Evolutionary conservation across 2,888 invertebrate genomes (phyloP), one percentile per base, ranked within the genome.

Genomic region (Ametastegia equiseti): DNA sequence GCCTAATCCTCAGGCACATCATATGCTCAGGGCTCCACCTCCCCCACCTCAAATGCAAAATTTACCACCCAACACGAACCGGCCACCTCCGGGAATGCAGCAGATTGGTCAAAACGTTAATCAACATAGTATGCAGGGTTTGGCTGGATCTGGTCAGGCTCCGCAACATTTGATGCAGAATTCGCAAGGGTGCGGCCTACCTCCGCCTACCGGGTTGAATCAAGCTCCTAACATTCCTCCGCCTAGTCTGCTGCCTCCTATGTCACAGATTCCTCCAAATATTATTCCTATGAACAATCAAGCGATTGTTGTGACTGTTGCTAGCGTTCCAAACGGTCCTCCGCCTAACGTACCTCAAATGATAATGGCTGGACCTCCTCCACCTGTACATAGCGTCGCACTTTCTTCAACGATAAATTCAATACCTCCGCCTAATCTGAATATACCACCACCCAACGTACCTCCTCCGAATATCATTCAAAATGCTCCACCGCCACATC

Each of bases 401-500:
- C 87, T 89, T 2, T 84, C 88, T 9, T 90, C 90, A 0, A 88
- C 83, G 1, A 89, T 89, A 15, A 90, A 88, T 83, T 88, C 90
- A 0, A 86, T 90, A 45, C 90, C 91, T 75, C 89, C 90, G 13
- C 90, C 91, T 13, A 90, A 90, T 82, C 81, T 93, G 86, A 93
- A 92, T 83, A 88, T 93, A 69, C 93, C 93, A 81, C 93, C 93
- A 7, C 93, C 93, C 9, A 89, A 88, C 80, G 88, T 89, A 9
- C 89, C 90, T 33, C 87, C 90, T 1, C 87, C 90, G 15, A 85
- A 88, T 33, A 85, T 88, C 11, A 87, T 89, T 11, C 88, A 88
- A 79, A 88, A 87, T 80, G 83, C 88, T 19, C 88, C 86, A 71
- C 87, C 88, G 1, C 83, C 87, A 1, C 87, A 88, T 71, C 85